Base-by-base conservation (phyloP, 1,140 invertebrate genomes). In the Bombus turneri region DNA sequence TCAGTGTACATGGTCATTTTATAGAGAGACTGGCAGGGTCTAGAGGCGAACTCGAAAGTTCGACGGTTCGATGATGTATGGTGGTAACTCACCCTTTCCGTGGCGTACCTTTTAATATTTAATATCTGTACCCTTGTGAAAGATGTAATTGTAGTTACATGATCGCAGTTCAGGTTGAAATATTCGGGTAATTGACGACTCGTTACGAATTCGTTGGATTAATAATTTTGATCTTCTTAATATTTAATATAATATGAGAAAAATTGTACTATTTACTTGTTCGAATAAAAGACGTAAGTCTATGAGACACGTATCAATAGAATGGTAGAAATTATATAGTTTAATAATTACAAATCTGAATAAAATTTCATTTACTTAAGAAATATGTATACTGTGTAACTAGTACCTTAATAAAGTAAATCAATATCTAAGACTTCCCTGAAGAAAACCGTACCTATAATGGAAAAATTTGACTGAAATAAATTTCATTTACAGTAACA, bases 1-100 rank as follows among this genome's bases (percentile, higher is more conserved):
- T 87, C 53, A 37, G 13, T 31, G 18, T 25, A 18, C 72, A 69
- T 74, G 43, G 43, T 62, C 47, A 22, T 53, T 64, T 83, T 83
- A 66, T 53, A 37, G 87, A 68, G 25, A 62, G 34, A 2, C 68
- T 57, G 68, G 66, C 31, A 37, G n/a, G 31, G 37, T 37, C 34
- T 15, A n/a, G 3, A 15, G 64, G 2, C 69, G 15, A 22, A 6
- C 18, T 59, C 18, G n/a, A 84, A 84, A 31, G 39, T 85, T 73
- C 68, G 75, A 71, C 15, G 75, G 28, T 34, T 39, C 22, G 28
- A 77, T 72, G 31, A 71, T 79, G 39, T 39, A 47, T 37, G 28
- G 22, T 6, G 28, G 22, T 6, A 18, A 37, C 43, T 41, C 28
- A 15, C n/a, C 47, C 37, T 31, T 18, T 53, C 4, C 31, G 15